Evolutionary conservation across 1,140 invertebrate species (phyloP).

Genomic region (Halyomorpha halys): DNA sequence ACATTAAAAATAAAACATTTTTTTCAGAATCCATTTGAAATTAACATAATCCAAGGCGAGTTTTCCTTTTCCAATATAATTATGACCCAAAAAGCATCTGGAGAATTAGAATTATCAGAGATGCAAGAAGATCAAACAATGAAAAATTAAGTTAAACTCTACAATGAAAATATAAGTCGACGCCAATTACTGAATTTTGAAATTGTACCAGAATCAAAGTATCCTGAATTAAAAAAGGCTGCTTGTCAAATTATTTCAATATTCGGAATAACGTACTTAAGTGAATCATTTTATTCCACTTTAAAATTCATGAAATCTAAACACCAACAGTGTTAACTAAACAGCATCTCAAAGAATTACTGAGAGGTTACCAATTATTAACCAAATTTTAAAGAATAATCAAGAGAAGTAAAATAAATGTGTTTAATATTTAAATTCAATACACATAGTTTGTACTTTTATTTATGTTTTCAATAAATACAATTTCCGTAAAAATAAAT

Average conservation of each 20-base stretch:
- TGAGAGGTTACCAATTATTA: background rate
- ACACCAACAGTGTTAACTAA: background rate
- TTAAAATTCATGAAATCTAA: background rate
- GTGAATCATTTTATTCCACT: too few species aligned
- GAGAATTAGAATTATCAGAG: conserved; percentile 29
- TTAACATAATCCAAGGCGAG: conserved; percentile 2
- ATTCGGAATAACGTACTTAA: too few species aligned
- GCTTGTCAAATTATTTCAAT: too few species aligned
- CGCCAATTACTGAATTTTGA: too few species aligned
- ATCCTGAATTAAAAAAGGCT: too few species aligned
- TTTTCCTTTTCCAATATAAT: too few species aligned
- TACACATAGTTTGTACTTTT: background rate
- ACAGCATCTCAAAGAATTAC: background rate
- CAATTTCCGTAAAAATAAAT: background rate
- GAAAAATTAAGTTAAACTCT: too few species aligned
- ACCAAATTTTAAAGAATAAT: too few species aligned
- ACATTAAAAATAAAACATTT: conserved; percentile 13
- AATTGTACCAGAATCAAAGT: background rate
- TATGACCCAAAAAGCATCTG: conserved; percentile 28
- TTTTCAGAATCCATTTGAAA: conserved; percentile 28
- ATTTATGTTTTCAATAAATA: background rate
- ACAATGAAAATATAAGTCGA: conserved; percentile 11
- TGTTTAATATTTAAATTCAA: too few species aligned
- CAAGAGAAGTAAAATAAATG: background rate
- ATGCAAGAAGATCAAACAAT: conserved; percentile 12